Evolutionary conservation across 2,797 vertebrate species (phyloP), one percentile per base, ranked within the genome.

Genomic region (Rhynchonycteris naso): DNA sequence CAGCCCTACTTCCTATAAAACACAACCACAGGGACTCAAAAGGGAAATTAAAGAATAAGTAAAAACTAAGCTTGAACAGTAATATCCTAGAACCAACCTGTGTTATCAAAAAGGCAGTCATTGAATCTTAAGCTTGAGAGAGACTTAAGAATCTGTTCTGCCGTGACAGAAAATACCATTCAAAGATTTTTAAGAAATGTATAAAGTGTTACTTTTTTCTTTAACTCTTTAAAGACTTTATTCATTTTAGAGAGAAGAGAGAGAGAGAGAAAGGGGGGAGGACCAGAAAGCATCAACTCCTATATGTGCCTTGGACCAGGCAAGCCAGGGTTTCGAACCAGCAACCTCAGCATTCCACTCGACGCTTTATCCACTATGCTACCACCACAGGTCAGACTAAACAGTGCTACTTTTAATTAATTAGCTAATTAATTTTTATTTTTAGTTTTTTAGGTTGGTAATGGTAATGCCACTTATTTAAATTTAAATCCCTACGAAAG

Each of bases 111-210:
- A 88, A 68, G 35, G 35, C 54, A 65, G 19, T 86, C 3, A 5
- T 52, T 88, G 75, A 79, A 38, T 86, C 7, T 50, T 86, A 83
- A 59, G 21, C 4, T 81, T 85, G 38, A 79, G 76, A 90, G 61
- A 35, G 54, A 58, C 24, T 65, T 84, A 35, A 43, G 22, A 59
- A 19, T 33, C 33, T 86, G 11, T 90, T 88, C 30, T 76, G 28
- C 47, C 26, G 8, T 72, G 61, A 80, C 26, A 83, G 19, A 93
- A 93, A 81, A 21, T 76, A 52, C 18, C 28, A 61, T 33, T 84
- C 88, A 28, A 28, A 84, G n/a, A 33, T 90, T 95, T 94, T 75
- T 82, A 80, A 81, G 47, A 95, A 54, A 43, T 91, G 47, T 4
- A 83, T 85, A 63, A 88, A 43, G 43, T 43, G 43, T 43, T 43